Base-by-base conservation (phyloP, 2,888 invertebrate genomes). In the Pollenia griseotomentosa region DNA sequence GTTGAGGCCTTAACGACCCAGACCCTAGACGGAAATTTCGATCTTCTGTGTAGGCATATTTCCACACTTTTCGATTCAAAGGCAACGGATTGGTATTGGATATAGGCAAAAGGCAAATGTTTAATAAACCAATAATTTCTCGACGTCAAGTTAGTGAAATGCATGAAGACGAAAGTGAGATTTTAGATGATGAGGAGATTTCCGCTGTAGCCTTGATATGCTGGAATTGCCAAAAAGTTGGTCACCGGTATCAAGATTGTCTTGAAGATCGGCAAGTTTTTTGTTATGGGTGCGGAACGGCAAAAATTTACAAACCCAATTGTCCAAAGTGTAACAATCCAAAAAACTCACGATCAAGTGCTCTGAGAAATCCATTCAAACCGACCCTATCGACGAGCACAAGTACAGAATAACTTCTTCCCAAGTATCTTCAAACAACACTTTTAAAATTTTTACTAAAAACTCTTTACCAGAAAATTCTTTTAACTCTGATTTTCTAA, bases 1-100 rank as follows among this genome's bases (percentile, higher is more conserved):
- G 70, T 79, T 6, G 71, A 79, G 33, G 75, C 82, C 42, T 57
- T 83, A n/a, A 83, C 86, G 1, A 10, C 11, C 6, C 68, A 80
- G 6, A 66, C 81, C 4, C 12, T 81, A 3, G 9, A 57, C n/a
- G 85, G 81, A 11, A 61, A 85, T 42, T 85, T 68, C 11, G 19
- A 19, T 19, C 19, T 19, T 19, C 19, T 19, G 19, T 19, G 19
- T 19, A 19, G 19, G 19, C 19, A 19, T 19, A 19, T 19, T 19
- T 19, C 19, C 19, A 19, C 19, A 1, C 19, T 19, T 19, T 19
- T 19, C 19, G 19, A 19, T 19, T 19, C 19, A 19, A 19, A 19
- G 51, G 85, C 71, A 2, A 70, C 51, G 16, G 77, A 80, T 9
- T 85, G 82, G 85, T 85, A 73, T 46, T 85, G 85, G 59, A 65